These are phyloP conservation scores for Ranitomeya imitator DNA, from an alignment of 2,113 vertebrate species.

Conservation along the genomic window DNA sequence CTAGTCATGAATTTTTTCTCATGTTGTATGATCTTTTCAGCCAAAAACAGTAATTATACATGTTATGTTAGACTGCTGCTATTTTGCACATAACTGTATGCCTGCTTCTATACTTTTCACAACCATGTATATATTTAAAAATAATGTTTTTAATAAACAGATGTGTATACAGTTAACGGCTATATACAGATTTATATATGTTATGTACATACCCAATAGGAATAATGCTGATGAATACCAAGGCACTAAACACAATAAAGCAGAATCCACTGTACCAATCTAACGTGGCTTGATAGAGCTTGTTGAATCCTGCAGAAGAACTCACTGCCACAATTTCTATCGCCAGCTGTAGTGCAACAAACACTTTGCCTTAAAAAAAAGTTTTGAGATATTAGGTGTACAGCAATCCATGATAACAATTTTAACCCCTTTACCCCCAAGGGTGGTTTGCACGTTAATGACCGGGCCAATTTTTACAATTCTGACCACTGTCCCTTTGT, in stretches of 20 bases:
- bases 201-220: constrained; percentile 80
- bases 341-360: constrained; percentile 82
- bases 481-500: no score
- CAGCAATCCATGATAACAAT: not conserved
- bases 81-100: no score
- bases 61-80: no score
- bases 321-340: constrained; percentile 79
- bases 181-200: not conserved
- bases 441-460: no score
- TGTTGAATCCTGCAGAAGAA: constrained; percentile 83
- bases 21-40: no score
- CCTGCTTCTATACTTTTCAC: no score
- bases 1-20: no score
- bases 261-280: constrained; percentile 81
- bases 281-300: constrained; percentile 86
- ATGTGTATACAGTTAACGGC: not conserved
- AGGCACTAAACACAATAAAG: constrained; percentile 80
- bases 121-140: not conserved
- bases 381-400: not conserved
- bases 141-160: not conserved
- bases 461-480: no score
- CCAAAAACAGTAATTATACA: no score
- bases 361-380: constrained; percentile 75
- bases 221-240: constrained; percentile 79
- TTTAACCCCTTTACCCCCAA: no score